Conservation (phyloP, 2,888 invertebrate species). For the Adineta ricciae region DNA sequence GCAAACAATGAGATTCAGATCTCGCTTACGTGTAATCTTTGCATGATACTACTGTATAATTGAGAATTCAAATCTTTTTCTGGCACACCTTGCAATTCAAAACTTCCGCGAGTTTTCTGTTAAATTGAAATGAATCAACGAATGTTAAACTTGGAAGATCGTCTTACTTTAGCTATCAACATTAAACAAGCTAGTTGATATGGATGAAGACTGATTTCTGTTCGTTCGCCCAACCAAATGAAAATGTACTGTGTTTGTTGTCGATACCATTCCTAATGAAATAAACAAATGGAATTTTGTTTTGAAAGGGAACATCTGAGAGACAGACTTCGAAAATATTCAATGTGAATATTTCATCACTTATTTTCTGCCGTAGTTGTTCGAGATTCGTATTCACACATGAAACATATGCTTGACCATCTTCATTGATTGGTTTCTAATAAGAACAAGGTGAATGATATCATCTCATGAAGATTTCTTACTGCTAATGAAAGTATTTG, state of each 20-base stretch:
- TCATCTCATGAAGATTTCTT: too few species aligned
- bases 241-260: conserved; percentile 83
- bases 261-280: conserved; percentile 75
- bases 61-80: conserved; percentile 92
- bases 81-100: conserved; percentile 94
- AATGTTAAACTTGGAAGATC: neutral
- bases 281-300: conserved; percentile 26
- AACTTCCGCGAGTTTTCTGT: conserved; percentile 96
- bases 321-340: conserved; percentile 63
- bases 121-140: conserved; percentile 35
- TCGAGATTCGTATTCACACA: conserved; percentile 95
- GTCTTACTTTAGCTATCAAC: conserved; percentile 76
- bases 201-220: conserved; percentile 82
- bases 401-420: conserved; percentile 93
- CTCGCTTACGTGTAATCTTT: conserved; percentile 80
- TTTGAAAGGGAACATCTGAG: too few species aligned
- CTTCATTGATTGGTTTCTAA: conserved; percentile 70
- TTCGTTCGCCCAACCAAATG: conserved; percentile 81
- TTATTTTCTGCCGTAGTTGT: conserved; percentile 88
- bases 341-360: conserved; percentile 71
- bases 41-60: conserved; percentile 78
- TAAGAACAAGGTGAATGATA: too few species aligned
- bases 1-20: neutral
- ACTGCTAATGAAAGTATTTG: conserved; percentile 81
- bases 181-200: conserved; percentile 91